Evolutionary conservation across 2,888 invertebrate species (phyloP), one percentile per base, ranked within the genome.

Genomic region (Clistopyga incitator): DNA sequence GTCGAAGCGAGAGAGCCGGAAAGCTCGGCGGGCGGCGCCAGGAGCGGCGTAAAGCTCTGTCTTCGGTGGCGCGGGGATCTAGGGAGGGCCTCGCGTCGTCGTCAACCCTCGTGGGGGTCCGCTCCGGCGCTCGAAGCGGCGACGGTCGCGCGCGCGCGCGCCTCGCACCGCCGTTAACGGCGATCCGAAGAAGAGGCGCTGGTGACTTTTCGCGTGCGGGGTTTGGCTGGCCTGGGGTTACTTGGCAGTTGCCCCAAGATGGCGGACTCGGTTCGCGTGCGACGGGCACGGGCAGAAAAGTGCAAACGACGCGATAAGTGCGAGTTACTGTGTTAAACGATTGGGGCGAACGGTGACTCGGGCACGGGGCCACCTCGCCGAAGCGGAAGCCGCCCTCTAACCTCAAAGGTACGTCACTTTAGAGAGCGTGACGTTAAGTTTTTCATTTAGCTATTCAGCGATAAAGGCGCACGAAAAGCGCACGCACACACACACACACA

Each of bases 201-300:
- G 87, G 88, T 87, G 82, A 89, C 87, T 88, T 88, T 88, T 87
- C 71, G 81, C 74, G 84, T 56, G 84, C 77, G 74, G 76, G 82
- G 79, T 80, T 88, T 88, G 89, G 88, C 87, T 77, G 72, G 85
- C 87, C 88, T 90, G 90, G 82, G 84, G 86, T 84, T 86, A 79
- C 90, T 91, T 90, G 91, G 90, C 92, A 92, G 91, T 92, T 90
- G 90, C 89, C 89, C 91, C 92, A 92, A 92, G 92, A 92, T 92
- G 93, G 93, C 92, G 93, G 91, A 91, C 90, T 88, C 91, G 92
- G 89, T 89, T 92, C 90, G 91, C 91, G 91, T 91, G 92, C 91
- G 90, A 90, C 89, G 90, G 90, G 90, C 89, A 90, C 90, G 88
- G 87, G 89, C 90, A 88, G 91, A 90, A 89, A 91, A 90, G 91